Evolutionary conservation across 2,113 vertebrate genomes (phyloP).

Genomic region (Oryzias curvinotus): DNA sequence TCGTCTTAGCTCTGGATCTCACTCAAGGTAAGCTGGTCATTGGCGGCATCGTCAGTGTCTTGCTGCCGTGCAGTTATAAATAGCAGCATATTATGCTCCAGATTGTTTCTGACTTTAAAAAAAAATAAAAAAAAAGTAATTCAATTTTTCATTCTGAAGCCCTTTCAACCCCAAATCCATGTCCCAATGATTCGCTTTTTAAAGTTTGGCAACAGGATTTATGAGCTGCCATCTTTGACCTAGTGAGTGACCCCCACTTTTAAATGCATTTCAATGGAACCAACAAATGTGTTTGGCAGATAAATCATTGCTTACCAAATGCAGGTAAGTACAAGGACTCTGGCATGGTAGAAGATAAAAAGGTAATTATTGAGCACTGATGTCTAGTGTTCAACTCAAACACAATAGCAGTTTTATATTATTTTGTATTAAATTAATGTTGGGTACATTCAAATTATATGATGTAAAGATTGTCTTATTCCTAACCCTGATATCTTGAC

Average conservation of each 20-base stretch:
- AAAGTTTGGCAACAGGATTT: slow-evolving; percentile 60
- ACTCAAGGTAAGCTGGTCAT: slow-evolving; percentile 65
- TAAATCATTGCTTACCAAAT: slow-evolving; percentile 75
- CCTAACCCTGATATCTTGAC: too few species aligned
- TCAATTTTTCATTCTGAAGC: slow-evolving; percentile 29
- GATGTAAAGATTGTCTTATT: too few species aligned
- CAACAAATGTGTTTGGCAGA: slow-evolving; percentile 75
- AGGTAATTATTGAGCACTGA: slow-evolving; percentile 56
- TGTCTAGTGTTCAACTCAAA: slow-evolving; percentile 5
- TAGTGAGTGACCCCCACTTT: slow-evolving; percentile 63
- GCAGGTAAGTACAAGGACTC: slow-evolving; percentile 69
- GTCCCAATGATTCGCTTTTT: slow-evolving; percentile 22
- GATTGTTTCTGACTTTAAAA: slow-evolving; percentile 22
- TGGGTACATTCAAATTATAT: too few species aligned
- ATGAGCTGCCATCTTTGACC: slow-evolving; percentile 74
- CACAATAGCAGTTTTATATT: neutral
- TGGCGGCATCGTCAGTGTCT: slow-evolving; percentile 41
- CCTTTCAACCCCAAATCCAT: neutral
- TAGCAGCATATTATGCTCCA: slow-evolving; percentile 13
- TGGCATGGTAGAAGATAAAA: slow-evolving; percentile 59
- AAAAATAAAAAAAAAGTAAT: neutral
- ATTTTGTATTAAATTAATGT: neutral
- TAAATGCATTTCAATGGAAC: slow-evolving; percentile 75
- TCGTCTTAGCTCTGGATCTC: slow-evolving; percentile 40
- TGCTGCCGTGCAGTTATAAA: slow-evolving; percentile 41